phyloP scores from a whole-genome alignment of 2,113 vertebrate genomes.

The Marmota monax region DNA sequence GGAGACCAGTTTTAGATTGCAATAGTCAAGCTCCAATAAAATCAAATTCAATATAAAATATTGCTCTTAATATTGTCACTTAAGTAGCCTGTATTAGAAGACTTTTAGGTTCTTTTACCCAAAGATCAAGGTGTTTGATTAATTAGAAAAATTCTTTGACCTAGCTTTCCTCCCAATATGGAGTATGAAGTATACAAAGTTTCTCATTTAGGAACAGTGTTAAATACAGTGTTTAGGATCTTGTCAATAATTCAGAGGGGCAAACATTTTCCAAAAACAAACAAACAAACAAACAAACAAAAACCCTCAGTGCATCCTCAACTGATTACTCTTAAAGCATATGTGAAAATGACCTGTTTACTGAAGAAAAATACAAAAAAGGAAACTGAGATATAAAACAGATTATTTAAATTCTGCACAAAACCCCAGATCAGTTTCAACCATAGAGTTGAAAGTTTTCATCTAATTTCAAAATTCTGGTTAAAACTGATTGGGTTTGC shows the following conservation, averaged over 20 bases:
- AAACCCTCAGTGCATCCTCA: background rate
- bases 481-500: background rate
- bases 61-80: background rate
- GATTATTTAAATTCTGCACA: background rate
- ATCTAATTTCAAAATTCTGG: slow-evolving; percentile 32
- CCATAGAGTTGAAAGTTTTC: slow-evolving; percentile 30
- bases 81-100: background rate
- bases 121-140: slow-evolving; percentile 40
- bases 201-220: slow-evolving; percentile 1
- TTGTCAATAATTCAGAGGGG: background rate
- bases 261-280: background rate
- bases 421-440: background rate
- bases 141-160: slow-evolving; percentile 30
- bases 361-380: background rate
- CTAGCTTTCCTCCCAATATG: background rate
- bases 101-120: slow-evolving; percentile 5
- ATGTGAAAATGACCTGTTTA: background rate
- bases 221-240: background rate
- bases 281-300: too few species aligned
- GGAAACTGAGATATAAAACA: background rate
- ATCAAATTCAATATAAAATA: background rate
- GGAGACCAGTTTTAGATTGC: background rate
- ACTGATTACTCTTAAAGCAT: slow-evolving; percentile 7
- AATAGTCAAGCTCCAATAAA: background rate
- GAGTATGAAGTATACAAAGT: background rate